These are phyloP conservation scores for Entomyzon cyanotis DNA, from an alignment of 2,113 vertebrate species.

Conservation along the genomic window DNA sequence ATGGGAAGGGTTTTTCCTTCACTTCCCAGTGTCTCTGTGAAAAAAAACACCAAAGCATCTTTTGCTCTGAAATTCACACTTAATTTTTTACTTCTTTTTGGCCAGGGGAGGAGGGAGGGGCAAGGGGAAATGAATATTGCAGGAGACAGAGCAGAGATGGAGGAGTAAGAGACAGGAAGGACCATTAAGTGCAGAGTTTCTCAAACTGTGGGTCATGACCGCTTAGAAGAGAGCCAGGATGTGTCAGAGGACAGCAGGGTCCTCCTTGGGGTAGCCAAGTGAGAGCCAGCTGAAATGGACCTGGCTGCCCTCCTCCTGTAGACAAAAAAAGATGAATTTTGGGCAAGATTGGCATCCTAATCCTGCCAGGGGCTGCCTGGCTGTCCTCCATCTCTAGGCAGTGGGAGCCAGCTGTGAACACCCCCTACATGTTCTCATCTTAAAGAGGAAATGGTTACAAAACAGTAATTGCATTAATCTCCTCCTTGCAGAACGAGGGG, in stretches of 20 bases:
- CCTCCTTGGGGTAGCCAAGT: background rate
- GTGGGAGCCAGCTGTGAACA: background rate
- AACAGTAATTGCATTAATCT: background rate
- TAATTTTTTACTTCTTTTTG: conserved; percentile 62
- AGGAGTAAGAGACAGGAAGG: conserved; percentile 31
- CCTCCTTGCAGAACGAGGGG: background rate
- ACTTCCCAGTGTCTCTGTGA: background rate
- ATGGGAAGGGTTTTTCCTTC: background rate
- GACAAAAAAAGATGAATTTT: background rate
- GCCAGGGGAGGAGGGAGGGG: background rate
- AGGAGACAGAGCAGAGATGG: conserved; percentile 38
- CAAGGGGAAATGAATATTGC: conserved; percentile 19
- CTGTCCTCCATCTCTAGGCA: background rate
- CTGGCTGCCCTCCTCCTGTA: fast-evolving
- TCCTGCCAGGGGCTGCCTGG: background rate
- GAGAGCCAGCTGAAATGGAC: background rate
- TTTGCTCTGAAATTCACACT: conserved; percentile 52
- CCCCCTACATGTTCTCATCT: background rate
- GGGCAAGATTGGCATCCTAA: background rate
- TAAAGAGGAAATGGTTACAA: background rate
- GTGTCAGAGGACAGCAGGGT: background rate
- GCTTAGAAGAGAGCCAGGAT: background rate
- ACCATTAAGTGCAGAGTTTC: conserved; percentile 29
- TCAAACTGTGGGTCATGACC: conserved; percentile 10
- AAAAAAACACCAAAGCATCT: background rate